Evolutionary conservation across 2,888 invertebrate species (phyloP).

Genomic region (Caenorhabditis becei): DNA sequence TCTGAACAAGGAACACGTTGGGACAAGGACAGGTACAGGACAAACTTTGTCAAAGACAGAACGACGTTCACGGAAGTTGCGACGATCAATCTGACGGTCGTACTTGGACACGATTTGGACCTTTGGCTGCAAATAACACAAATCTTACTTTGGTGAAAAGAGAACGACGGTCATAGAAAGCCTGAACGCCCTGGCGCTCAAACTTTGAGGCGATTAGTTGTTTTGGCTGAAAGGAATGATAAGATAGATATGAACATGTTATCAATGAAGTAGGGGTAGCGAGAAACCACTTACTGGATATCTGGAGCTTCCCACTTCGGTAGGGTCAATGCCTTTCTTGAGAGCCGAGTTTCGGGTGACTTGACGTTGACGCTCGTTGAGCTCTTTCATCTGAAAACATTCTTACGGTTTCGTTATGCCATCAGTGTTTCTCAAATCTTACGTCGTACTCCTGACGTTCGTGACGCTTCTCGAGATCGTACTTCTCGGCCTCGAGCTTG

Average conservation of each 20-base stretch:
- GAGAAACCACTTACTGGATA: constrained; percentile 62
- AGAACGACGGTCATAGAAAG: constrained; percentile 70
- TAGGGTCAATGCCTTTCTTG: constrained; percentile 78
- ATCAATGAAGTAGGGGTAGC: not conserved
- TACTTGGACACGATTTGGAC: constrained; percentile 99
- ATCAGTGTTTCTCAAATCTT: constrained; percentile 21
- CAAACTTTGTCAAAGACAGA: constrained; percentile 79
- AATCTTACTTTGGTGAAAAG: constrained; percentile 63
- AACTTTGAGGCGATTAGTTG: constrained; percentile 98
- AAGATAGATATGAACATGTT: no score
- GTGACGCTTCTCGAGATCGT: constrained; percentile 81
- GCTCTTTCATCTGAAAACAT: constrained; percentile 79
- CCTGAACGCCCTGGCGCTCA: constrained; percentile 94
- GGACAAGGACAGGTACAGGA: constrained; percentile 12
- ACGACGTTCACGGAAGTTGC: constrained; percentile 83
- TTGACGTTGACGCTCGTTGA: constrained; percentile 81
- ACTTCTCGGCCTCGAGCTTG: constrained; percentile 80
- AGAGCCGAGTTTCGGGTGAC: constrained; percentile 78
- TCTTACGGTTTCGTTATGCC: not conserved
- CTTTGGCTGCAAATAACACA: constrained; percentile 87
- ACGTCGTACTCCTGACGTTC: constrained; percentile 81
- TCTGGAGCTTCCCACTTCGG: constrained; percentile 72
- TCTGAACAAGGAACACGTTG: constrained; percentile 66
- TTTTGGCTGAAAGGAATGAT: constrained; percentile 87
- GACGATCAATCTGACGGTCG: constrained; percentile 97